Evolutionary conservation across 2,888 invertebrate species (phyloP), one percentile per base, ranked within the genome.

Genomic region (Acanthacorydalis orientalis): DNA sequence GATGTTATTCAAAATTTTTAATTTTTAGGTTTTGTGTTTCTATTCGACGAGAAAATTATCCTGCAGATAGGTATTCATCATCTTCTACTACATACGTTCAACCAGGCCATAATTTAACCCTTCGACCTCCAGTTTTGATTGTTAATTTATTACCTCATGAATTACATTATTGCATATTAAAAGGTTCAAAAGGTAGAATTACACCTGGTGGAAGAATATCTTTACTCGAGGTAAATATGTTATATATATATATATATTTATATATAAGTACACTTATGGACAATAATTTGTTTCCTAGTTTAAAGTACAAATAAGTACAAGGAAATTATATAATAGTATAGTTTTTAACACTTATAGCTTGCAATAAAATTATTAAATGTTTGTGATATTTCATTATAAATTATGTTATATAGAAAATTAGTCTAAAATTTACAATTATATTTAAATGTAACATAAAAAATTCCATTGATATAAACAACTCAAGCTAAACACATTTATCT

Each of bases 101-200:
- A 51, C 89, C 93, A 6, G 95, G 88, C 0, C 96, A 97, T 65
- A 80, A 83, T 12, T 80, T 97, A 51, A 78, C 80, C 2, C 68
- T 98, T 42, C 69, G 88, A 54, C 86, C 95, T 31, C 89, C 91
- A 1, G 70, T 97, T 14, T 74, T 83, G 12, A 62, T 96, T 4
- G 79, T 82, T 53, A 97, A 96, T 72, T 73, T 96, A 50, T 73
- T 97, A 46, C 96, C 96, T 0, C 74, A 83, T 53, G 88, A 88
- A 64, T 61, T 89, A 50, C 69, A 75, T 47, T 86, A 75, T 58
- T 75, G 59, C 59, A 31, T 45, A 38, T 14, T 48, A 48, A n/a
- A 48, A 52, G 53, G 41, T 48, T 47, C 51, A 55, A 38, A 16
- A 39, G 46, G 46, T 2, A 31, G 44, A 2, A 48, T 50, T 35